These are phyloP conservation scores for Acrocephalus kingi DNA, from an alignment of 2,113 vertebrate genomes.

Conservation along the genomic window DNA sequence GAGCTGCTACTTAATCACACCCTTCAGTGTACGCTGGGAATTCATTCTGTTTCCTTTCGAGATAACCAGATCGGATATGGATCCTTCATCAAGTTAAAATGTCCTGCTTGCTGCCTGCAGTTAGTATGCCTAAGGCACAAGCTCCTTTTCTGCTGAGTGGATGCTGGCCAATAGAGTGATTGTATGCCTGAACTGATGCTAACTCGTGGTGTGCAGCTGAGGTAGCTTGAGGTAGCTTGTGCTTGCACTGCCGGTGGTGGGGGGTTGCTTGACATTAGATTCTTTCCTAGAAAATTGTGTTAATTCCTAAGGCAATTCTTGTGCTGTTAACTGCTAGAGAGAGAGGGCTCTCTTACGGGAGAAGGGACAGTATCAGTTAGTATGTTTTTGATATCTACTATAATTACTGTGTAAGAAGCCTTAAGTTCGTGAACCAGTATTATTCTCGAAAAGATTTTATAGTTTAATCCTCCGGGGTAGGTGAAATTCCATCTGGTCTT, in stretches of 20 bases:
- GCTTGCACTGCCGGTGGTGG: rapidly evolving
- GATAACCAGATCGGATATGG: not conserved
- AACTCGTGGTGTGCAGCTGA: not conserved
- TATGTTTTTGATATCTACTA: not conserved
- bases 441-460: not conserved
- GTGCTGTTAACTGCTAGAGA: not conserved
- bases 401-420: not conserved
- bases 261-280: not conserved
- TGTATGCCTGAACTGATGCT: not conserved
- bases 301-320: not conserved
- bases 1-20: not conserved
- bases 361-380: not conserved
- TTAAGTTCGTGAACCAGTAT: not conserved
- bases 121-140: not conserved
- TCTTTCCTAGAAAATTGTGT: not conserved
- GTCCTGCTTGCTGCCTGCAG: rapidly evolving
- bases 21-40: rapidly evolving
- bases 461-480: not conserved
- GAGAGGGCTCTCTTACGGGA: rapidly evolving
- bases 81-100: not conserved
- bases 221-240: not conserved
- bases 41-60: not conserved
- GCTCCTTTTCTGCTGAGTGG: not conserved
- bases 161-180: not conserved
- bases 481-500: not conserved